phyloP scores from a whole-genome alignment of 2,797 vertebrate genomes.

The Taenioides sp. region DNA sequence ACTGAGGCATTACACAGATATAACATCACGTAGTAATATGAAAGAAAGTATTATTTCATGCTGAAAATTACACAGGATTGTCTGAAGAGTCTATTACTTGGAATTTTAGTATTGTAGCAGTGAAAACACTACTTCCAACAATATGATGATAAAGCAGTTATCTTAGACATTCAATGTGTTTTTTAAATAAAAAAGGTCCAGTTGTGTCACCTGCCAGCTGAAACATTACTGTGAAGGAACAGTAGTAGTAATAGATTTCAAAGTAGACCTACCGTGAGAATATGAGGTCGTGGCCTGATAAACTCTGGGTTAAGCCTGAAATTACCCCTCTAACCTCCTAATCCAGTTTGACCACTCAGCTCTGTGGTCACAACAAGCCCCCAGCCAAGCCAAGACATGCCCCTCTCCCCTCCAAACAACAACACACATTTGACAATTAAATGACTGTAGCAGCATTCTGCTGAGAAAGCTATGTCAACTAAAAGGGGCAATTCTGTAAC shows the following conservation, averaged over 20 bases:
- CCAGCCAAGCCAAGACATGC: not conserved
- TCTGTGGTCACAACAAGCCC: not conserved
- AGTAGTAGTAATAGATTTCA: not conserved
- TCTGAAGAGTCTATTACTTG: no score
- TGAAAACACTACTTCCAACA: no score
- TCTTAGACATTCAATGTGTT: no score
- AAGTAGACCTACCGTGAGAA: not conserved
- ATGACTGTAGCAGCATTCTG: not conserved
- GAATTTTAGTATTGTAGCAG: no score
- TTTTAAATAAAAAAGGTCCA: not conserved
- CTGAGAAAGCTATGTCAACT: conserved; percentile 5
- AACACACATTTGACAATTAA: conserved; percentile 5
- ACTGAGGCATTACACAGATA: no score
- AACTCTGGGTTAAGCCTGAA: conserved; percentile 7
- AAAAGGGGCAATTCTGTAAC: conserved; percentile 1
- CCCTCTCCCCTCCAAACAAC: not conserved
- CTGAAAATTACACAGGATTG: no score
- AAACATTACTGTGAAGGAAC: not conserved
- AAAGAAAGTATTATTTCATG: no score
- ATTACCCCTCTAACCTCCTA: not conserved
- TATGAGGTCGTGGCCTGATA: not conserved
- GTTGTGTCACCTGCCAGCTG: no score
- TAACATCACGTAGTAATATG: no score
- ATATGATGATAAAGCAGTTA: no score
- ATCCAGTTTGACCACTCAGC: not conserved